Conservation (phyloP, 2,113 vertebrate species). For the Laticauda colubrina region DNA sequence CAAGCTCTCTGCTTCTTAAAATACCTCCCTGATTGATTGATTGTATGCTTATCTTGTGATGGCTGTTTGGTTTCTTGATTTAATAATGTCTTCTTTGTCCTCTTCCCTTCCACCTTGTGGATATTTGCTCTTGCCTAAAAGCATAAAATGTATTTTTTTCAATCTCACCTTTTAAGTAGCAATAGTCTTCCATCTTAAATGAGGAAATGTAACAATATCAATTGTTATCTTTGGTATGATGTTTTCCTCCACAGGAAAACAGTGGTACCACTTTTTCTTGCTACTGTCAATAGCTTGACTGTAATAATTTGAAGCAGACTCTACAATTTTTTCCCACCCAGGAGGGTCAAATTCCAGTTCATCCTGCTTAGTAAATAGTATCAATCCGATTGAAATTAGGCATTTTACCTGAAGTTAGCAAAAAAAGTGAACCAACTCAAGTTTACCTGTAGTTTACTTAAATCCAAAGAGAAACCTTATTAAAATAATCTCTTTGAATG, state of each 20-base stretch:
- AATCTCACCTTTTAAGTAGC: constrained; percentile 26
- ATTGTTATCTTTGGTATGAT: background rate
- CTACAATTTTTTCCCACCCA: constrained; percentile 22
- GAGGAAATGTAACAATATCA: background rate
- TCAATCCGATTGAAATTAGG: constrained; percentile 32
- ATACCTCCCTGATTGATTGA: constrained; percentile 16
- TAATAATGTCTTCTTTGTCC: background rate
- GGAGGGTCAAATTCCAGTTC: constrained; percentile 26
- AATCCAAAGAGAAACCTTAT: constrained; percentile 7
- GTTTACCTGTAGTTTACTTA: constrained; percentile 32
- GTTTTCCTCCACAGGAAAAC: background rate
- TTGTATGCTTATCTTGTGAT: constrained; percentile 17
- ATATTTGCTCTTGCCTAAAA: constrained; percentile 32
- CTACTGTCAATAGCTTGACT: background rate
- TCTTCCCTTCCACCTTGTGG: constrained; percentile 3
- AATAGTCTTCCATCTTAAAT: background rate
- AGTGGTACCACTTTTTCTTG: background rate
- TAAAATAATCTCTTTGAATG: background rate
- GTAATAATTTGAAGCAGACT: background rate
- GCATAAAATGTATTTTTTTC: constrained; percentile 13
- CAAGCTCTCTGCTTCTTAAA: background rate
- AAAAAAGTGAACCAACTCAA: constrained; percentile 12
- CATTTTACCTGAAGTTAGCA: constrained; percentile 32
- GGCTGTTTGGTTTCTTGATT: constrained; percentile 5
- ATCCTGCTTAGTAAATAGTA: constrained; percentile 23